Evolutionary conservation across 1,140 invertebrate genomes (phyloP).

Genomic region (Micrasema minimum): DNA sequence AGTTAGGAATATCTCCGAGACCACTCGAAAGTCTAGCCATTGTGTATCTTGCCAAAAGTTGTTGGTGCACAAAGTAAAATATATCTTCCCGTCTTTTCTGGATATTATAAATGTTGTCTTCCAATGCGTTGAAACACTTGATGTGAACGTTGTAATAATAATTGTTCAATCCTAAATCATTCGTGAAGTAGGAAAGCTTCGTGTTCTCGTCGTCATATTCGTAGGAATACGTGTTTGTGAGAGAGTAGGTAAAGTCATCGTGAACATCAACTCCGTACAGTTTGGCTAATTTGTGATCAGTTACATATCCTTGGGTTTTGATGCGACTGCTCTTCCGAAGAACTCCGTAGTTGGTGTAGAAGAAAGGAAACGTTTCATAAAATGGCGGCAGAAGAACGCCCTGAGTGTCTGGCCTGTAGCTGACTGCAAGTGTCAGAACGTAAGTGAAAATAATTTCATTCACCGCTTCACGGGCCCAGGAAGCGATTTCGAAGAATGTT

Average conservation of each 20-base stretch:
- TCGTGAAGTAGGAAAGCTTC: conserved; percentile 76
- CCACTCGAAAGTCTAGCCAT: conserved; percentile 75
- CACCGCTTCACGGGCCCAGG: conserved; percentile 68
- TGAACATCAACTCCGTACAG: conserved; percentile 61
- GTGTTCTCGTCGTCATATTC: conserved; percentile 68
- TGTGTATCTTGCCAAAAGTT: conserved; percentile 73
- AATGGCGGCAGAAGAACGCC: conserved; percentile 70
- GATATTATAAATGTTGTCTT: too few relatives aligned
- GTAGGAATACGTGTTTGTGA: conserved; percentile 62
- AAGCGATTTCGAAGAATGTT: conserved; percentile 71
- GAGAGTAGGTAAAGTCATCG: conserved; percentile 61
- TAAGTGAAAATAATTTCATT: conserved; percentile 72
- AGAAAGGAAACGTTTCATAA: conserved; percentile 72
- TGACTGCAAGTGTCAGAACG: conserved; percentile 70
- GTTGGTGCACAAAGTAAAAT: conserved; percentile 71
- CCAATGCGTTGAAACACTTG: too few relatives aligned
- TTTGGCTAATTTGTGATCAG: conserved; percentile 51
- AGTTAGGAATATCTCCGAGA: conserved; percentile 68
- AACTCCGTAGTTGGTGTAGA: conserved; percentile 66
- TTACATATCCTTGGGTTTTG: conserved; percentile 67
- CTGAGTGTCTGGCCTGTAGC: too few relatives aligned
- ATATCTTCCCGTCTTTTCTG: conserved; percentile 72
- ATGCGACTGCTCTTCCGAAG: conserved; percentile 57
- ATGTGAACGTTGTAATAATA: conserved; percentile 77
- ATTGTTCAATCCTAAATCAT: conserved; percentile 78